These are phyloP conservation scores for Daphoenositta chrysoptera DNA, from an alignment of 2,113 vertebrate species.

Conservation along the genomic window DNA sequence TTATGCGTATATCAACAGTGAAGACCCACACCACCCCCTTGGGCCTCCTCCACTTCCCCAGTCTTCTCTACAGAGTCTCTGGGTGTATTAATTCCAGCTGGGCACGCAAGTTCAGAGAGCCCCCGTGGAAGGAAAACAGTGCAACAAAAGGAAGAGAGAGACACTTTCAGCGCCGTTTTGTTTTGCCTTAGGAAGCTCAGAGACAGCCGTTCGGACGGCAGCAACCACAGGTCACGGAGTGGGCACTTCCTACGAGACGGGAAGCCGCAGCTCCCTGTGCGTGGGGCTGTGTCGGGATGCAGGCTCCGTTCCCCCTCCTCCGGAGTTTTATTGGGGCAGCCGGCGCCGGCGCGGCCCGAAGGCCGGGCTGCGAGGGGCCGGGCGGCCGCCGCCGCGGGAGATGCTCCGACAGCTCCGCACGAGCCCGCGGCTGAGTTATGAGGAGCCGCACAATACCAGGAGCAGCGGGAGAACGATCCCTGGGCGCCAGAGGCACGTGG, in stretches of 20 bases:
- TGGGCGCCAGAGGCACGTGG: neutral
- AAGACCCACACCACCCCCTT: neutral
- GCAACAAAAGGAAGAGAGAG: conserved; percentile 39
- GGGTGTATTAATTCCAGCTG: conserved; percentile 2
- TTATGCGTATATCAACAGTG: neutral
- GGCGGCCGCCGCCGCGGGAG: neutral
- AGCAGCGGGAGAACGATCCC: neutral
- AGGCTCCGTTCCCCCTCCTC: neutral
- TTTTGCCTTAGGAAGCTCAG: conserved; percentile 61
- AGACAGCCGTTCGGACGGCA: conserved; percentile 50
- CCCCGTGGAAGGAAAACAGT: neutral
- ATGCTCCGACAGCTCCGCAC: neutral
- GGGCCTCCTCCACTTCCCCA: neutral
- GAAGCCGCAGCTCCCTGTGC: neutral
- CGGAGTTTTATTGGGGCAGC: neutral
- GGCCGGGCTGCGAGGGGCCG: neutral
- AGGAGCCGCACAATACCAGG: neutral
- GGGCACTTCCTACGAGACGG: conserved; percentile 32
- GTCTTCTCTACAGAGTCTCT: neutral
- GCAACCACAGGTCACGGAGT: neutral
- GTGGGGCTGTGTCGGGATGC: neutral
- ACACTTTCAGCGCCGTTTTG: neutral
- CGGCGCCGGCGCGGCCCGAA: neutral
- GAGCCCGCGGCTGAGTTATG: neutral
- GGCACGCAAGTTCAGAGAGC: neutral